phyloP scores from a whole-genome alignment of 1,140 invertebrate species.

The Drosophila pallidifrons region DNA sequence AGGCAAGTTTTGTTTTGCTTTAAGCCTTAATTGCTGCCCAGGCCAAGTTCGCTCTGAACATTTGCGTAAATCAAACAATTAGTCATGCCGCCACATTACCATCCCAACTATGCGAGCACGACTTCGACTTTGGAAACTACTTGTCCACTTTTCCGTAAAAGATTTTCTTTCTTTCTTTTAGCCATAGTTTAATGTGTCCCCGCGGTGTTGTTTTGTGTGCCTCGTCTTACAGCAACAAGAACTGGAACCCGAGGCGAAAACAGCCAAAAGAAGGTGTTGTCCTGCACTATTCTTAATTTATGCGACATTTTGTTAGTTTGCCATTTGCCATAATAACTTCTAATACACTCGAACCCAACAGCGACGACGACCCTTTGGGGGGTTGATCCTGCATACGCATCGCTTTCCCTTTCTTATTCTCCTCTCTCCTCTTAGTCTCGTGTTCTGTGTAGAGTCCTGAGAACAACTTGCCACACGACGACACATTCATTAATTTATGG shows the following conservation, averaged over 20 bases:
- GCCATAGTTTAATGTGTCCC: conserved; percentile 67
- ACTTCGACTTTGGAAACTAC: conserved; percentile 32
- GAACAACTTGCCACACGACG: conserved; percentile 49
- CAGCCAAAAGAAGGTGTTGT: conserved; percentile 62
- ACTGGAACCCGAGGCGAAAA: too few relatives aligned
- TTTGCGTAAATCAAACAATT: conserved; percentile 83
- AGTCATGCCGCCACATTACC: conserved; percentile 54
- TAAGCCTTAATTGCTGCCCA: conserved; percentile 46
- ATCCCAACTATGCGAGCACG: conserved; percentile 34
- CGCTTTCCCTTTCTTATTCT: background rate
- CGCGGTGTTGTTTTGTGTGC: conserved; percentile 67
- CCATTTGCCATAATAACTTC: conserved; percentile 77
- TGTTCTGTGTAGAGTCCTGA: conserved; percentile 1
- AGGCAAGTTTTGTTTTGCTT: conserved; percentile 6
- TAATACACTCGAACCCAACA: conserved; percentile 54
- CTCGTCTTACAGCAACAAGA: conserved; percentile 64
- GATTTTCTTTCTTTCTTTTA: conserved; percentile 55
- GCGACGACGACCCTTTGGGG: conserved; percentile 56
- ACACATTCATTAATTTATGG: conserved; percentile 72
- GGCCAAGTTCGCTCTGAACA: conserved; percentile 38
- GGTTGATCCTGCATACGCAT: conserved; percentile 11
- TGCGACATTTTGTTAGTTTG: conserved; percentile 77
- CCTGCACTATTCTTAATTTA: conserved; percentile 77
- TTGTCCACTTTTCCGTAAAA: conserved; percentile 56
- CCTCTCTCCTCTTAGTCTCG: too few relatives aligned